These are phyloP conservation scores for Muntiacus reevesi DNA, from an alignment of 2,113 vertebrate species.

Conservation along the genomic window DNA sequence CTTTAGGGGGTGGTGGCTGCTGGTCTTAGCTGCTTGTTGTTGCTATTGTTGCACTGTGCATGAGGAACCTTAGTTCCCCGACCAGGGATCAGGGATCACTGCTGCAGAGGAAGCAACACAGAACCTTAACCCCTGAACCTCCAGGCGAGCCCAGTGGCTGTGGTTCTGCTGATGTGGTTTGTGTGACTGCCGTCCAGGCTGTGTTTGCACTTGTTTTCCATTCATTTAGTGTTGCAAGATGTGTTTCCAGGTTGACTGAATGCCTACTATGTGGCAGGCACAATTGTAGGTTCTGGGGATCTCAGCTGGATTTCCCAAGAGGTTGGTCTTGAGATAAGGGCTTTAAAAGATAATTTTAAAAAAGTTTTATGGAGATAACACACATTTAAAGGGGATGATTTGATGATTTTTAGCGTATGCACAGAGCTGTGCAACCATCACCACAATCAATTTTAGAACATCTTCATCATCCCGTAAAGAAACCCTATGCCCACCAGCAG, in stretches of 20 bases:
- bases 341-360: not conserved
- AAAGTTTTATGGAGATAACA: not conserved
- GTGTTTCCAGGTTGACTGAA: not conserved
- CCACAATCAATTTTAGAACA: not conserved
- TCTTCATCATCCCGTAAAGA: not conserved
- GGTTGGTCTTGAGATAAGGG: not conserved
- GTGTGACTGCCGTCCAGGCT: not conserved
- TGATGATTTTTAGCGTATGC: not conserved
- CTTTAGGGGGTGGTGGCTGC: not conserved
- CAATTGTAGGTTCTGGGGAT: not conserved
- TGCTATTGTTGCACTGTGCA: not conserved
- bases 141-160: not conserved
- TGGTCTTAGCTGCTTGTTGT: not conserved
- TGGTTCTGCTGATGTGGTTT: not conserved
- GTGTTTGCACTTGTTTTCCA: too few species aligned
- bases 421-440: not conserved
- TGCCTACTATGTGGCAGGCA: not conserved
- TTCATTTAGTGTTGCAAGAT: not conserved
- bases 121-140: not conserved
- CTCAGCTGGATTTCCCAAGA: not conserved
- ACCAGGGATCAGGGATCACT: not conserved
- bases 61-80: not conserved
- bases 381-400: not conserved
- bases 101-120: rapidly evolving
- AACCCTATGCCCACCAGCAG: not conserved